Base-by-base conservation (phyloP, 2,797 vertebrate genomes). In the Rachycentron canadum region DNA sequence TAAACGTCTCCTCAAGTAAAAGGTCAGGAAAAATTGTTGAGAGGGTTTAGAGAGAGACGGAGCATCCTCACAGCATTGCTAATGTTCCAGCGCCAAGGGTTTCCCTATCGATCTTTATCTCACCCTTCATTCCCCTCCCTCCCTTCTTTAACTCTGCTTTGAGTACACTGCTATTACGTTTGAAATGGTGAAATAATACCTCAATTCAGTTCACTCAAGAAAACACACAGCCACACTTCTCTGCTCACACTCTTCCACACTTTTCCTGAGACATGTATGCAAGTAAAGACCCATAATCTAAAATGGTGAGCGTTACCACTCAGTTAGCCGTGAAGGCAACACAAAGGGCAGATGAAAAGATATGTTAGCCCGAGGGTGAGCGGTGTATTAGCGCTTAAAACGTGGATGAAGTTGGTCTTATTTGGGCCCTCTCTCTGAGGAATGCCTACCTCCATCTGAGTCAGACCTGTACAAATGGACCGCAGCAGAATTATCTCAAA, bases 1-100 rank as follows among this genome's bases (percentile, higher is more conserved):
- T 90, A 78, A 93, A 89, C 10, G 81, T 82, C 84, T 91, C 76
- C 81, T 87, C 81, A 88, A 87, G 82, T 86, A 88, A 93, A 91
- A 88, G 85, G 84, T 90, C 84, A 87, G 79, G 60, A 72, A 30
- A 79, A 76, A 76, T 58, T 66, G 78, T 83, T 67, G 71, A 87
- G 83, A 79, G 66, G 68, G 41, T 89, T 87, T 78, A 62, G 64
- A 86, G 81, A 45, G 75, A 83, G 73, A 71, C 2, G 50, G 71
- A 76, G 65, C 78, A 45, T 84, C 85, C 84, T 85, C 49, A 62
- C 60, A 75, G 83, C 81, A 81, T 84, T 16, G 41, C 80, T 88
- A 73, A 92, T 84, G 79, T 80, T 86, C 49, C 62, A 72, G 45
- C 8, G 21, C 40, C 16, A 14, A 82, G 80, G 73, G 69, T 71